Evolutionary conservation across 2,888 invertebrate species (phyloP).

Genomic region (Drosophila lutescens): DNA sequence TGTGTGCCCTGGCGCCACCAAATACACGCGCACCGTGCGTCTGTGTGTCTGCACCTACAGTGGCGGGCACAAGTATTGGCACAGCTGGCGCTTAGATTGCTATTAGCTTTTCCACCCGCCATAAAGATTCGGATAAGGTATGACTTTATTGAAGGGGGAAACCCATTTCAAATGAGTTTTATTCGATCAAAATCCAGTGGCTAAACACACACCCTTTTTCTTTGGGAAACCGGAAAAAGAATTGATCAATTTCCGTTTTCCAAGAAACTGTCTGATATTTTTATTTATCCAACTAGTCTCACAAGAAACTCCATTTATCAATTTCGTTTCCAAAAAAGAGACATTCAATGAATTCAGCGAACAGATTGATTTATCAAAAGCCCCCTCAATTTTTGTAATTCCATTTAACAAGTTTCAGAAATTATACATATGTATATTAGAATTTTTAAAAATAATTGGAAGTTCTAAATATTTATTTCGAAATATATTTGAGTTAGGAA

Average conservation of each 20-base stretch:
- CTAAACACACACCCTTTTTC: not conserved
- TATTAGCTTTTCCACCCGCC: not conserved
- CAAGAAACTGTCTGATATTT: not conserved
- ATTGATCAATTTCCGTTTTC: not conserved
- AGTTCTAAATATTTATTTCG: too few species aligned
- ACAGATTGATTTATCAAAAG: too few species aligned
- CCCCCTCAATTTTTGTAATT: too few species aligned
- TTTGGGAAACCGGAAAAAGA: not conserved
- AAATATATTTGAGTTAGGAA: too few species aligned
- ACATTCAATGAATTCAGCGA: too few species aligned
- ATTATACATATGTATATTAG: too few species aligned
- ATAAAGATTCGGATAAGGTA: constrained; percentile 22
- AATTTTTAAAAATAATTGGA: too few species aligned
- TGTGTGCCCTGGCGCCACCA: constrained; percentile 39
- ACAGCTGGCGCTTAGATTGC: constrained; percentile 19
- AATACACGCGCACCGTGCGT: constrained; percentile 21
- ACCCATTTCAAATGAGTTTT: constrained; percentile 1
- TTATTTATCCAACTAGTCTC: not conserved
- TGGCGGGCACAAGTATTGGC: constrained; percentile 17
- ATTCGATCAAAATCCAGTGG: not conserved
- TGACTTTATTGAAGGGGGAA: constrained; percentile 4
- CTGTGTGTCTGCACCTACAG: constrained; percentile 25
- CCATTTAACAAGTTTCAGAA: too few species aligned
- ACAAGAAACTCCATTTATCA: too few species aligned
- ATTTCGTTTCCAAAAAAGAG: too few species aligned